Percentiles rank a stretch among this genome's conserved stretches.
phyloP scores from a whole-genome alignment of 2,888 invertebrate genomes.

The Oscheius sp. region DNA sequence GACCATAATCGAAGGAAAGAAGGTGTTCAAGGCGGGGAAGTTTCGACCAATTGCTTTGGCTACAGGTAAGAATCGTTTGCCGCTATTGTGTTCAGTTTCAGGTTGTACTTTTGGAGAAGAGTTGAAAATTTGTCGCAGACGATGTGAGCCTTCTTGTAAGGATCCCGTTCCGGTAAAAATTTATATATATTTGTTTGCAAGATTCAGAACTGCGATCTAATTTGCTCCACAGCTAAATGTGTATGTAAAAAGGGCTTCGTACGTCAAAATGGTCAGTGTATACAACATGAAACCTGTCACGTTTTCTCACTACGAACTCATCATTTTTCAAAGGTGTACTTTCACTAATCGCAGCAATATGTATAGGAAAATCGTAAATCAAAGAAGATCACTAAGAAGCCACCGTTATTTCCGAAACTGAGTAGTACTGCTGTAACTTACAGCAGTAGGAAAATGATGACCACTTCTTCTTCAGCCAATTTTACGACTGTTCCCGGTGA shows the following conservation, averaged over 20 bases:
- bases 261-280: slow-evolving; percentile 42
- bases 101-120: slow-evolving; percentile 21
- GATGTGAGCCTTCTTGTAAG: slow-evolving; percentile 21
- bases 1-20: not conserved
- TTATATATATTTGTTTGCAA: not conserved
- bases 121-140: slow-evolving; percentile 26
- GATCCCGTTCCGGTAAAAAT: not conserved
- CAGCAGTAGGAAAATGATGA: not conserved
- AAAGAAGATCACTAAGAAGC: too few species aligned
- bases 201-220: slow-evolving; percentile 3
- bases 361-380: too few species aligned
- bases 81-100: not conserved
- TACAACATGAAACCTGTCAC: not conserved
- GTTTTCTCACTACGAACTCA: too few species aligned
- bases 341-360: too few species aligned
- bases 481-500: slow-evolving; percentile 28
- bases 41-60: not conserved
- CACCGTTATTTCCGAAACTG: not conserved
- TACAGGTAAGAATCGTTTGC: not conserved
- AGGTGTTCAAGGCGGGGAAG: not conserved
- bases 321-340: too few species aligned
- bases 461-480: not conserved
- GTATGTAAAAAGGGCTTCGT: slow-evolving; percentile 31
- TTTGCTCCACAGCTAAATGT: slow-evolving; percentile 22
- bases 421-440: not conserved